Evolutionary conservation across 2,888 invertebrate genomes (phyloP), one percentile per base, ranked within the genome.

Genomic region (Slavum lentiscoides): DNA sequence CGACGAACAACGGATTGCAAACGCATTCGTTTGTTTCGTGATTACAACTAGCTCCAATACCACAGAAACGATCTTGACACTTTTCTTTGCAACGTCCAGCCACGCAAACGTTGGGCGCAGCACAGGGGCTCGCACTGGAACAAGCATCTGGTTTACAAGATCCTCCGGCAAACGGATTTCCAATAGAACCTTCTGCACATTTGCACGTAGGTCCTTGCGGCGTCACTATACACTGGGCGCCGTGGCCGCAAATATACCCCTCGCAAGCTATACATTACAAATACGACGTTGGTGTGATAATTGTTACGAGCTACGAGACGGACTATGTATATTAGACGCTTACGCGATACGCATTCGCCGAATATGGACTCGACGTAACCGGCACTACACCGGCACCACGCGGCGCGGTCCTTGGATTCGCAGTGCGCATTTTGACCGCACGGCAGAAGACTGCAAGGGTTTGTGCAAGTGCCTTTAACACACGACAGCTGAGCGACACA

Each of bases 81-180:
- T 94, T 90, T 85, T 95, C 93, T 85, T 95, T 94, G 86, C 96
- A 96, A 82, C 96, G 90, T 43, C 95, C 95, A 30, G 93, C 91
- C 83, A 96, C 92, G 86, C 96, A 96, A 2, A 94, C 90, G 84
- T 93, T 90, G 0, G 94, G 93, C 72, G 92, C 91, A 53, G 90
- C 90, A 84, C 96, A 96, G 0, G 94, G 93, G 74, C 92, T 88
- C 0, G 91, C 90, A 5, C 91, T 89, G 0, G 94, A 94, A 86
- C 96, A 96, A 75, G 94, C 89, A 86, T 95, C 95, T 74, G 93
- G 91, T 77, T 89, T 89, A 85, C 96, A 96, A 77, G 89, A 90
- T 61, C 96, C 96, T 43, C 96, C 96, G 1, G 95, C 94, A 88
- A 96, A 96, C 11, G 96, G 95, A 87, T 96, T 88, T 17, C 94